phyloP scores from a whole-genome alignment of 2,888 invertebrate species.

The Cosmia pyralina region DNA sequence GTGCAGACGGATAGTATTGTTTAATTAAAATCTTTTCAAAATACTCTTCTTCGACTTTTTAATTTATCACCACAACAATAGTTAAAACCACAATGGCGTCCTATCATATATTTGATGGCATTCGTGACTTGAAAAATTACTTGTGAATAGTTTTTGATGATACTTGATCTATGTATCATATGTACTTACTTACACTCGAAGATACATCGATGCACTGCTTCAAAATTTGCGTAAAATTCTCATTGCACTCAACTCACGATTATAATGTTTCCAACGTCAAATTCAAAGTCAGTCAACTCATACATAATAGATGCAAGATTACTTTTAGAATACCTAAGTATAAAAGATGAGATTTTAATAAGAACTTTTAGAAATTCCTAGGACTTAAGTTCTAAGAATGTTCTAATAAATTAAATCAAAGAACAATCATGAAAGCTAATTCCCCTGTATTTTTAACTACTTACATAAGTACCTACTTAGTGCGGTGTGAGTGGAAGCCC shows the following conservation, averaged over 20 bases:
- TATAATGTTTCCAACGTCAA: too few species aligned
- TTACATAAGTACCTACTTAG: constrained; percentile 11
- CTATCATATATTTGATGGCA: constrained; percentile 17
- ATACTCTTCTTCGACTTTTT: not conserved
- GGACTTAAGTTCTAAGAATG: not conserved
- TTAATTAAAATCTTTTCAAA: constrained; percentile 39
- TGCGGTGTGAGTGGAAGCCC: constrained; percentile 44
- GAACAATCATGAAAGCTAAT: constrained; percentile 36
- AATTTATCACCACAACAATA: constrained; percentile 5
- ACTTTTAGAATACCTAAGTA: not conserved
- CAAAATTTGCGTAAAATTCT: constrained; percentile 14
- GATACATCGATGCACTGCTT: constrained; percentile 10
- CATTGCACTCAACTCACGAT: too few species aligned
- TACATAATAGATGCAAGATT: not conserved
- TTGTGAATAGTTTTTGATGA: not conserved
- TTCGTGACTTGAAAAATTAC: constrained; percentile 6
- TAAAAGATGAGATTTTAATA: not conserved
- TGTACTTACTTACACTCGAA: not conserved
- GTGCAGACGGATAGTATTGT: constrained; percentile 10
- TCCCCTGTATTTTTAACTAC: constrained; percentile 3
- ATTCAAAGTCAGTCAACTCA: too few species aligned
- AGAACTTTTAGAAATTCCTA: not conserved
- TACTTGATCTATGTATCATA: constrained; percentile 10
- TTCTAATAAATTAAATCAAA: not conserved
- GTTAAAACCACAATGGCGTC: not conserved